Base-by-base conservation (phyloP, 2,888 invertebrate species). In the Dryocosmus kuriphilus region DNA sequence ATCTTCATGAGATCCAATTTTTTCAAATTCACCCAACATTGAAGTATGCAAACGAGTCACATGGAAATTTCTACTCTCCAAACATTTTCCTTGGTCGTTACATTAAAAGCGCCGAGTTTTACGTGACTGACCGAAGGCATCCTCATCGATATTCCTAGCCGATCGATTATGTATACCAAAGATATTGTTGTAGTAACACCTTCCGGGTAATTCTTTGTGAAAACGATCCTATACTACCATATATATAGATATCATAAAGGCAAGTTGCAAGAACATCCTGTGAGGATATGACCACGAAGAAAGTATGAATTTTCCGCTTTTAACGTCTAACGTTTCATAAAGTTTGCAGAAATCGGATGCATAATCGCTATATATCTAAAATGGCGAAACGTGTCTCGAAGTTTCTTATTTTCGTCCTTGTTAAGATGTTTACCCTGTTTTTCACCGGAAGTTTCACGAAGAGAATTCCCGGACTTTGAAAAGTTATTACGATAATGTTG, bases 21-120 rank as follows among this genome's bases (percentile, higher is more conserved):
- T 67, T 46, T 30, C 46, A 24, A 32, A 38, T 46, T 46, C 19
- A 67, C 5, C 22, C 46, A 46, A 46, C 27, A 24, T 46, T 46
- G 67, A 46, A 46, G n/a, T 46, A 67, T 67, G 67, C 67, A 67
- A 67, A 46, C 27, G 19, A 27, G 14, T 16, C 24, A 46, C 41
- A 27, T 24, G 67, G 46, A 27, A 67, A 67, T 67, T 67, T 67
- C 67, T 46, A 67, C 41, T 46, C 9, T 46, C 27, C 38, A 67
- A 67, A 67, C 22, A 67, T 67, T 67, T 67, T 67, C 67, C 46
- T 67, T 67, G 41, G 67, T 46, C 46, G 27, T 41, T 30, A 46
- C 27, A 67, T 46, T 67, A 67, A 46, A 27, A 41, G 67, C 19
- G 14, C 46, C 1, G 41, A 41, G 67, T 27, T 67, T 67, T 67